phyloP scores from a whole-genome alignment of 2,888 invertebrate species.

The Papilio gigon region DNA sequence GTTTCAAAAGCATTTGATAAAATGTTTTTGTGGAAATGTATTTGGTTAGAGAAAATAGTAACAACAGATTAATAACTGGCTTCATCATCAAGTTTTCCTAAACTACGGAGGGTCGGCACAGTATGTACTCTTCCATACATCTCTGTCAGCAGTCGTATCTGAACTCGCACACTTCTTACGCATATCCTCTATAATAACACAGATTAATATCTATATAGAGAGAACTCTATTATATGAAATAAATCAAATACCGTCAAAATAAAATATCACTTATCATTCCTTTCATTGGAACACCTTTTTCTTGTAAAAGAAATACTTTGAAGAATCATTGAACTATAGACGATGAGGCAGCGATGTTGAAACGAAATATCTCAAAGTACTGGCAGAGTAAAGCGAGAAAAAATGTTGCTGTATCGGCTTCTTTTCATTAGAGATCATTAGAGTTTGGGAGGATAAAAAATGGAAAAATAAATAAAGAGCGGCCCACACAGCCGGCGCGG shows the following conservation, averaged over 20 bases:
- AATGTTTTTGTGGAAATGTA: too few relatives aligned
- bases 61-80: too few relatives aligned
- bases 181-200: too few relatives aligned
- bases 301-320: constrained; percentile 27
- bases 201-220: background rate
- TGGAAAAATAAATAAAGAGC: constrained; percentile 66
- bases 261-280: constrained; percentile 24
- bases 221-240: background rate
- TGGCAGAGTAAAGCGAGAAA: constrained; percentile 46
- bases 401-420: constrained; percentile 64
- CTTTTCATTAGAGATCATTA: constrained; percentile 79
- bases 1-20: too few relatives aligned
- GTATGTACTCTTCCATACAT: too few relatives aligned
- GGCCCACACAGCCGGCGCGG: constrained; percentile 58
- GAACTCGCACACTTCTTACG: too few relatives aligned
- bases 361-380: constrained; percentile 58
- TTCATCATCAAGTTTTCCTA: too few relatives aligned
- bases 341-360: constrained; percentile 62
- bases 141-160: too few relatives aligned
- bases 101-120: too few relatives aligned
- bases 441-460: constrained; percentile 72
- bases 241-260: constrained; percentile 20
- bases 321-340: constrained; percentile 54
- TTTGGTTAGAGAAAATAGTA: too few relatives aligned
- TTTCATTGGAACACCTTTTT: constrained; percentile 33